phyloP scores from a whole-genome alignment of 2,888 invertebrate genomes.

The Smittia sp. region DNA sequence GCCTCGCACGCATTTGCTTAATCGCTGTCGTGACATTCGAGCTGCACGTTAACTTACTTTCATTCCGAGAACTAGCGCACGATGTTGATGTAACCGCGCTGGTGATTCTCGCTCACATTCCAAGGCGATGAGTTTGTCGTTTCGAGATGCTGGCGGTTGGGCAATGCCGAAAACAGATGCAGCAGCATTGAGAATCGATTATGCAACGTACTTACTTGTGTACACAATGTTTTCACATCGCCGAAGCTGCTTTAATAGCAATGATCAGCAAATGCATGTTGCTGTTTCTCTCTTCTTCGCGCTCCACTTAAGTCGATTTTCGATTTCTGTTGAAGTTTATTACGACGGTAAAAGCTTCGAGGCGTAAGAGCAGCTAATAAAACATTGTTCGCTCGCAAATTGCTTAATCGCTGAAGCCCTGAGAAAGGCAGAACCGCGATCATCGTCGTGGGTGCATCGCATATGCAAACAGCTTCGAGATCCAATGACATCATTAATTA shows the following conservation, averaged over 20 bases:
- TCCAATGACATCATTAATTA: slow-evolving; percentile 12
- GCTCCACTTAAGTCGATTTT: not conserved
- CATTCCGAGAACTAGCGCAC: no score
- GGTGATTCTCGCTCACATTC: no score
- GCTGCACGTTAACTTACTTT: no score
- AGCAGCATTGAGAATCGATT: not conserved
- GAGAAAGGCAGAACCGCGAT: not conserved
- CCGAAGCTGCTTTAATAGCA: not conserved
- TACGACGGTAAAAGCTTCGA: not conserved
- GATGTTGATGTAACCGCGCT: no score
- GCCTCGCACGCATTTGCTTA: no score
- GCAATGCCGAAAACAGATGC: no score
- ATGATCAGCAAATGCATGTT: not conserved
- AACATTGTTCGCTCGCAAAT: not conserved
- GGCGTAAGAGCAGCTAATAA: not conserved
- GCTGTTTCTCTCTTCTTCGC: not conserved
- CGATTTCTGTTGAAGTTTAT: not conserved
- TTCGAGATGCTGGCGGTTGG: no score
- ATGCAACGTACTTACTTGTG: not conserved
- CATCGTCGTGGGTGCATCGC: not conserved
- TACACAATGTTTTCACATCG: not conserved
- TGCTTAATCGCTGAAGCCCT: not conserved
- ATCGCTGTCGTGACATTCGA: no score
- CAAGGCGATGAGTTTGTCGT: no score
- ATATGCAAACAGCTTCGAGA: not conserved